These are phyloP conservation scores for Thecophora atra DNA, from an alignment of 2,888 invertebrate genomes.

Conservation along the genomic window DNA sequence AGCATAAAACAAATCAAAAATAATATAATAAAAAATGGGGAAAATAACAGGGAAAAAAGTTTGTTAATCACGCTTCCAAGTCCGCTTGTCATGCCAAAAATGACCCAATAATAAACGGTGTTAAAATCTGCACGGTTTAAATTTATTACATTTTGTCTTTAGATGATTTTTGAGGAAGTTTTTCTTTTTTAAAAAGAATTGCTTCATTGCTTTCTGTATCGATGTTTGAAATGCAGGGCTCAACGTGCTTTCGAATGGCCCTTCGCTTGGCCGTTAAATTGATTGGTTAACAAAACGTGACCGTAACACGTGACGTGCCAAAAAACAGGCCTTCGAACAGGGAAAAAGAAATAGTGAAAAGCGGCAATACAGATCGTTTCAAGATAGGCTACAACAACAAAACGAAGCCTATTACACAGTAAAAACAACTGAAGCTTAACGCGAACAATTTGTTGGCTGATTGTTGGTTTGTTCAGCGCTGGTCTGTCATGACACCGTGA, in stretches of 20 bases:
- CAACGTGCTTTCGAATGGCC: background rate
- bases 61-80: slow-evolving; percentile 6
- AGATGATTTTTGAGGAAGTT: background rate
- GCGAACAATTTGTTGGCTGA: background rate
- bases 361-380: background rate
- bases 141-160: background rate
- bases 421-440: background rate
- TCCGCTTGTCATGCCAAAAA: slow-evolving; percentile 13
- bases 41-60: slow-evolving; percentile 52
- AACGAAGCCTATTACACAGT: background rate
- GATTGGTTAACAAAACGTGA: slow-evolving; percentile 34
- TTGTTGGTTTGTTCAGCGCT: background rate
- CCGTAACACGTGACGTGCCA: slow-evolving; percentile 27
- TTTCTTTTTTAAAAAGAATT: background rate
- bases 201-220: background rate
- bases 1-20: background rate
- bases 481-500: background rate
- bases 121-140: slow-evolving; percentile 13
- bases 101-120: slow-evolving; percentile 15
- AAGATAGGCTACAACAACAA: background rate
- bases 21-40: slow-evolving; percentile 3
- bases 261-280: slow-evolving; percentile 28
- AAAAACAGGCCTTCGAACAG: background rate
- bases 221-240: background rate
- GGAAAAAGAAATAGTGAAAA: background rate